A percentile compares a stretch with the other conserved stretches of the same genome.
phyloP scores from a whole-genome alignment of 2,113 vertebrate genomes.

The Tragulus kanchil region DNA sequence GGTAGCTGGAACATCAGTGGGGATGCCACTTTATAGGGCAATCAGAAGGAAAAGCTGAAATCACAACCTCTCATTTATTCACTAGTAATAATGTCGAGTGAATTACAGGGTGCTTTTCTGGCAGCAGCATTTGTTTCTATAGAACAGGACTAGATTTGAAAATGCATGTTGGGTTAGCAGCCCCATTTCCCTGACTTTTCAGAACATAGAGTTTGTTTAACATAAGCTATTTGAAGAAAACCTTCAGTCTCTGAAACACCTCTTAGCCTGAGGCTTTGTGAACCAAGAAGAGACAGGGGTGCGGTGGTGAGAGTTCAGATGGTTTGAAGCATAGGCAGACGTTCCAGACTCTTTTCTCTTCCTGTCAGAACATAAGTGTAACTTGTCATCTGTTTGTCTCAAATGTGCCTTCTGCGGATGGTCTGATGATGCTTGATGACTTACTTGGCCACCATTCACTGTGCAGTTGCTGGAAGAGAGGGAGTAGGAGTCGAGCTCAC shows the following conservation, averaged over 20 bases:
- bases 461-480: neutral
- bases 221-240: neutral
- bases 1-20: constrained; percentile 59
- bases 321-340: neutral
- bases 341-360: neutral
- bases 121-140: constrained; percentile 68
- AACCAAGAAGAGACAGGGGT: neutral
- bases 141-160: constrained; percentile 59
- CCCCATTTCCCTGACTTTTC: neutral
- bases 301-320: neutral
- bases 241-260: neutral
- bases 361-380: neutral
- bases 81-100: constrained; percentile 54
- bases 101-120: constrained; percentile 76
- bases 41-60: constrained; percentile 75
- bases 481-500: neutral
- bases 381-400: neutral
- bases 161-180: constrained; percentile 59
- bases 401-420: neutral
- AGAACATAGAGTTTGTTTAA: no score
- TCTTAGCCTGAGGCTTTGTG: neutral
- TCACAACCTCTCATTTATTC: constrained; percentile 75
- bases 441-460: neutral
- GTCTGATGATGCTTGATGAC: neutral
- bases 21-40: constrained; percentile 46